These are phyloP conservation scores for Glareola pratincola DNA, from an alignment of 2,113 vertebrate species.

Conservation along the genomic window DNA sequence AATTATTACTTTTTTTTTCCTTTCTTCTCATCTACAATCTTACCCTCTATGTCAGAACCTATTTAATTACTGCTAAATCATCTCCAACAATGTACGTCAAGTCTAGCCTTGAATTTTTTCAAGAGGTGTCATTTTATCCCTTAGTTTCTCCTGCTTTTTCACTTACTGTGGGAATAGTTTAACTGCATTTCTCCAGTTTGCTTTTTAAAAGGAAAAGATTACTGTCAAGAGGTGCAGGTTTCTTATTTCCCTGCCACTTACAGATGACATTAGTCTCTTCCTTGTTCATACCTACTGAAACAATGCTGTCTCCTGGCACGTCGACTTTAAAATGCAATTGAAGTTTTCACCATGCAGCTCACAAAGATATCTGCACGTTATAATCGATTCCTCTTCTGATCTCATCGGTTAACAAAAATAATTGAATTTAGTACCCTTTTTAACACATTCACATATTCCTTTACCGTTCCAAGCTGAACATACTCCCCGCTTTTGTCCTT, in stretches of 20 bases:
- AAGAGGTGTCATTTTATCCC: neutral
- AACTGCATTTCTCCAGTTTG: neutral
- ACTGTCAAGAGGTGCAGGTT: neutral
- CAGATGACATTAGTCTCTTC: neutral
- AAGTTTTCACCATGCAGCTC: neutral
- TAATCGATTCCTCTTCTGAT: conserved; percentile 29
- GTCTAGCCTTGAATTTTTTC: neutral
- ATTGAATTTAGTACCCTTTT: neutral
- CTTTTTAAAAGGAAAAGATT: neutral
- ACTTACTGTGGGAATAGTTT: neutral
- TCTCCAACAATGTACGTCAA: neutral
- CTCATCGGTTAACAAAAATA: neutral
- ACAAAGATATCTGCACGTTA: neutral
- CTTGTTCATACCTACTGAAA: neutral
- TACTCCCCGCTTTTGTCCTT: conserved; percentile 1
- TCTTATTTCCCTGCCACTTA: neutral
- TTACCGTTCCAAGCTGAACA: neutral
- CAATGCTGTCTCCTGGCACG: neutral
- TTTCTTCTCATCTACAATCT: neutral
- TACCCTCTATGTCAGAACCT: neutral
- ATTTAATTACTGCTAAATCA: neutral
- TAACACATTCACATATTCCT: neutral
- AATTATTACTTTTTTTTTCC: too few species aligned
- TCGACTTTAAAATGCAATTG: neutral
- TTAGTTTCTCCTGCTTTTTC: neutral